Evolutionary conservation across 2,888 invertebrate genomes (phyloP), one percentile per base, ranked within the genome.

Genomic region (Tryphoninae sp.): DNA sequence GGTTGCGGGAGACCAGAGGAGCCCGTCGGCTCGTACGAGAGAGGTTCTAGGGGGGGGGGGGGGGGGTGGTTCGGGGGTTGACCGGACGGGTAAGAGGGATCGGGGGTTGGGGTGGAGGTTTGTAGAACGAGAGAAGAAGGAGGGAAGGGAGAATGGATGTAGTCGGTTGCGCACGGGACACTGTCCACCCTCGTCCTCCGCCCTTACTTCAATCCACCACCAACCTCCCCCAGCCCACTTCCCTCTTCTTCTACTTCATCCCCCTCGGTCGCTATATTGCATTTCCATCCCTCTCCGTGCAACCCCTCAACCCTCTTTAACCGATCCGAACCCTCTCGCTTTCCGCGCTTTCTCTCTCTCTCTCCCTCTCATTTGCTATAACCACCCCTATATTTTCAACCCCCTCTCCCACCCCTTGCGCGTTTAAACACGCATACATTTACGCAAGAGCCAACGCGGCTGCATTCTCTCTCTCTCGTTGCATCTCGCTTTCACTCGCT

Each of bases 1-100:
- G 59, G 42, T 74, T 26, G 22, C 8, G 87, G 88, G 88, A 89
- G 88, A 87, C 88, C 84, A 83, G 84, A 1, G 64, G n/a, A 76
- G 76, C 9, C 33, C 55, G 26, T 58, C 33, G 33, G 55, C 23
- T 65, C 9, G 26, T 64, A 59, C 9, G 40, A 26, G 65, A n/a
- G 53, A 16, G 51, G 42, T 26, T 45, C 42, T 40, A 4, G 65
- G 77, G 76, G 11, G 67, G 2, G 2, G 65, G 77, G 76, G 11
- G 67, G 2, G 2, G 26, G 26, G 67, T 53, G 61, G 87, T 87
- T 88, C 87, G 64, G 81, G 86, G 83, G 86, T 86, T 82, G 86
- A 85, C 86, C 82, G 84, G 87, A 89, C 88, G 11, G 59, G 45
- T n/a, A n/a, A 59, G 59, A 58, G 61, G 45, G 16, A 16, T 33